A percentile compares a stretch with the other conserved stretches of the same genome.
Evolutionary conservation across 2,888 invertebrate species (phyloP).

Genomic region (Nipponacmea schrenckii): DNA sequence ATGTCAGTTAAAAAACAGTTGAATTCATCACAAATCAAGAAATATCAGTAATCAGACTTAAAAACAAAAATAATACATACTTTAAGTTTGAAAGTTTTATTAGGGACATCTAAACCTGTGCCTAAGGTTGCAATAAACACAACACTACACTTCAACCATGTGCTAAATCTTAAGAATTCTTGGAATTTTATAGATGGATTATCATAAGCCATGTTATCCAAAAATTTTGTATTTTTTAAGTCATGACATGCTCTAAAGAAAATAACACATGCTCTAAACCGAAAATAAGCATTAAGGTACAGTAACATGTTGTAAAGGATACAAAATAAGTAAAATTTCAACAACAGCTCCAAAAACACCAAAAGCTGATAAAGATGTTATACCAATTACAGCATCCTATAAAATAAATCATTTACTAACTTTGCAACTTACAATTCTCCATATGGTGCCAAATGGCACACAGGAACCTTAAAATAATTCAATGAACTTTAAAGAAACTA

Average conservation of each 20-base stretch:
- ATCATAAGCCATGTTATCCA: too few relatives aligned
- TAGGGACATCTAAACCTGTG: too few relatives aligned
- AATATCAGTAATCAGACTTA: too few relatives aligned
- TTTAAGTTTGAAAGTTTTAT: background rate
- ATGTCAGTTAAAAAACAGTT: constrained; percentile 1
- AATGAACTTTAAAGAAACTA: background rate
- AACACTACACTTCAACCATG: too few relatives aligned
- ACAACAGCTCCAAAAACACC: constrained; percentile 91
- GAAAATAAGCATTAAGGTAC: too few relatives aligned
- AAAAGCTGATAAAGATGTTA: constrained; percentile 90
- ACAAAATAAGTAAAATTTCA: constrained; percentile 91
- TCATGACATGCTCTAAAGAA: too few relatives aligned
- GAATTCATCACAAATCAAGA: background rate
- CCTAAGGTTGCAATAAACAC: too few relatives aligned
- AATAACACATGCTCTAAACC: too few relatives aligned
- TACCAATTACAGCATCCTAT: constrained; percentile 75
- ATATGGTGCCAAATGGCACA: background rate
- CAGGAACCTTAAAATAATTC: background rate
- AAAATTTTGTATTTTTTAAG: too few relatives aligned
- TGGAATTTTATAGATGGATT: too few relatives aligned
- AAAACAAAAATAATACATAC: too few relatives aligned
- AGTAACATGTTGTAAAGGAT: constrained; percentile 66
- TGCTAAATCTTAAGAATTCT: too few relatives aligned
- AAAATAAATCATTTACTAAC: constrained; percentile 24
- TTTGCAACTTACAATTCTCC: background rate